phyloP scores from a whole-genome alignment of 1,140 invertebrate genomes.

The Gryllus bimaculatus region DNA sequence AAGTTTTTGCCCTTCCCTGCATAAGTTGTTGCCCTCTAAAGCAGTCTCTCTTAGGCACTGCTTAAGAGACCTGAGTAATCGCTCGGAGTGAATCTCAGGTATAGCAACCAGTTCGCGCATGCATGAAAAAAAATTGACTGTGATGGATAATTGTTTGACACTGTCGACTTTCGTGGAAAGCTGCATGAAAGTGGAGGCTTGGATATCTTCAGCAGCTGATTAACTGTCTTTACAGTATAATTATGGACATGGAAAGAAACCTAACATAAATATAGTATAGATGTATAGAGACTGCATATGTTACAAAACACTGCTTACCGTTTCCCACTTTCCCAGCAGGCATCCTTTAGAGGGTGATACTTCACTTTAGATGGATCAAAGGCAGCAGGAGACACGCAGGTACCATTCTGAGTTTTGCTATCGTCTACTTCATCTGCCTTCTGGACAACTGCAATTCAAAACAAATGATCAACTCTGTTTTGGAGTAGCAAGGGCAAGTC shows the following conservation, averaged over 20 bases:
- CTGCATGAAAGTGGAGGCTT: neutral
- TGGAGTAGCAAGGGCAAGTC: neutral
- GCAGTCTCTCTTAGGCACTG: too few species aligned
- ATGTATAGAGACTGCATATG: neutral
- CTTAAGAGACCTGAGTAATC: too few species aligned
- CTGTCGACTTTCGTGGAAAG: neutral
- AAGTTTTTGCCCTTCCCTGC: too few species aligned
- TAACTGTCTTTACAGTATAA: neutral
- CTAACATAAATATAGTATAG: constrained; percentile 1
- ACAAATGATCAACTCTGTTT: neutral
- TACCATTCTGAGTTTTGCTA: too few species aligned
- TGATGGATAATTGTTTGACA: neutral
- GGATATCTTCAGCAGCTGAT: neutral
- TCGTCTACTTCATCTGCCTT: too few species aligned
- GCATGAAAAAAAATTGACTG: too few species aligned
- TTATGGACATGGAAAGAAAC: neutral
- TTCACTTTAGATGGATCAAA: constrained; percentile 70
- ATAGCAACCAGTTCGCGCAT: too few species aligned
- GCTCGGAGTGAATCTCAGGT: too few species aligned
- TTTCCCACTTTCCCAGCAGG: constrained; percentile 70
- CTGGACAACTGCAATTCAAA: too few species aligned
- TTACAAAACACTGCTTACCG: constrained; percentile 42
- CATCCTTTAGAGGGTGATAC: constrained; percentile 87
- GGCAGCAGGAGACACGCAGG: too few species aligned
- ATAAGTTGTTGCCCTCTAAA: too few species aligned